Evolutionary conservation across 1,140 invertebrate genomes (phyloP), one percentile per base, ranked within the genome.

Genomic region (Brachionus sp.): DNA sequence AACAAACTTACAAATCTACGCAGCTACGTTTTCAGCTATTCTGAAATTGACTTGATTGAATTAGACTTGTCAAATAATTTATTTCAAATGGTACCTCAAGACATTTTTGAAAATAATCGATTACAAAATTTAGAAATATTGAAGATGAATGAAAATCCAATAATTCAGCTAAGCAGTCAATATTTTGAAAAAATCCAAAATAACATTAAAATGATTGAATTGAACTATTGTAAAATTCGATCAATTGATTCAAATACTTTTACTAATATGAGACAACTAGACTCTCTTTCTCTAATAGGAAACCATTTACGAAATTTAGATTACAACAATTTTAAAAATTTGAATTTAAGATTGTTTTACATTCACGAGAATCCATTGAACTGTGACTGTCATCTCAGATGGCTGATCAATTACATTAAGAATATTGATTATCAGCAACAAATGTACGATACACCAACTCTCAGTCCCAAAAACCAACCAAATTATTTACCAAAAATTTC

Each of bases 301-400:
- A 80, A 80, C 16, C 77, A 80, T 44, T 66, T 80, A n/a, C 2
- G 53, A 37, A 37, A 13, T 42, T 42, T 80, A 1, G 23, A 62
- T 35, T 66, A 16, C 3, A 19, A 42, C 37, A 80, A 23, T 23
- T 80, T 80, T 25, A 62, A 57, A 62, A 13, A 66, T 25, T 37
- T 80, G 19, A 80, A 33, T 42, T 12, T 80, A 23, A 23, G 77
- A 13, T 35, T 53, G 35, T 64, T 80, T 12, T 62, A 62, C 35
- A 19, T 80, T 12, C 77, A 80, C 50, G 77, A 80, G 0, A 80
- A 80, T 62, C 77, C 77, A 19, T 66, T 80, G 16, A 42, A 62
- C 12, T 80, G 77, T 29, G 77, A 80, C 13, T 80, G 77, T 66
- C 5, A 80, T 62, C 39, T 80, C n/a, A 57, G 77, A 80, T 80